Conservation (phyloP, 2,888 invertebrate species). For the Nymphalis urticae region DNA sequence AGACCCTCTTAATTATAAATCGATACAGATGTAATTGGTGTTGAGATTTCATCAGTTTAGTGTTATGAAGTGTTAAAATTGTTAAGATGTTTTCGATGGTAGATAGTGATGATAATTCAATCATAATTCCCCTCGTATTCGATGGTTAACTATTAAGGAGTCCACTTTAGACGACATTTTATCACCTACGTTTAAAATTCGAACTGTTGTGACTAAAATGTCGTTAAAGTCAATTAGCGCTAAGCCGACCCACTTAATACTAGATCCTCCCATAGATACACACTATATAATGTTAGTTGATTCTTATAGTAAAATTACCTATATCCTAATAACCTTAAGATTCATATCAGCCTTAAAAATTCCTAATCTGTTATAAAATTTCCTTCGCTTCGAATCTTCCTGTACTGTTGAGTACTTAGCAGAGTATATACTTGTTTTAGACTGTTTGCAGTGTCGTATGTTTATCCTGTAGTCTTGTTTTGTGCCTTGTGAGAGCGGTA, state of each 20-base stretch:
- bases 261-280: conserved; percentile 29
- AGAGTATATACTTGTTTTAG: conserved; percentile 45
- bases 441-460: conserved; percentile 43
- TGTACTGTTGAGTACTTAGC: conserved; percentile 42
- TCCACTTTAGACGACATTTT: conserved; percentile 51
- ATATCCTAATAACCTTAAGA: conserved; percentile 37
- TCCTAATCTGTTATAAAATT: conserved; percentile 46
- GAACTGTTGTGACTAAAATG: conserved; percentile 31
- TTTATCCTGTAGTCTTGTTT: conserved; percentile 61
- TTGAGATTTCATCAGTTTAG: conserved; percentile 41
- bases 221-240: conserved; percentile 37
- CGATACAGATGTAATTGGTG: conserved; percentile 61
- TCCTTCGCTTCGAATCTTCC: conserved; percentile 45
- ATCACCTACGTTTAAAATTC: conserved; percentile 19
- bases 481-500: conserved; percentile 71
- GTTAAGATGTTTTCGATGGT: conserved; percentile 51
- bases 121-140: conserved; percentile 61
- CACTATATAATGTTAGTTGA: conserved; percentile 28
- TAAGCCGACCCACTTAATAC: conserved; percentile 43
- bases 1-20: conserved; percentile 48
- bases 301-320: conserved; percentile 36
- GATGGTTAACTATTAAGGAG: conserved; percentile 60
- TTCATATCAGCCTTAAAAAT: conserved; percentile 44
- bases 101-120: conserved; percentile 60
- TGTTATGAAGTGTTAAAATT: conserved; percentile 53